Evolutionary conservation across 1,140 invertebrate genomes (phyloP), one percentile per base, ranked within the genome.

Genomic region (Cepaea nemoralis): DNA sequence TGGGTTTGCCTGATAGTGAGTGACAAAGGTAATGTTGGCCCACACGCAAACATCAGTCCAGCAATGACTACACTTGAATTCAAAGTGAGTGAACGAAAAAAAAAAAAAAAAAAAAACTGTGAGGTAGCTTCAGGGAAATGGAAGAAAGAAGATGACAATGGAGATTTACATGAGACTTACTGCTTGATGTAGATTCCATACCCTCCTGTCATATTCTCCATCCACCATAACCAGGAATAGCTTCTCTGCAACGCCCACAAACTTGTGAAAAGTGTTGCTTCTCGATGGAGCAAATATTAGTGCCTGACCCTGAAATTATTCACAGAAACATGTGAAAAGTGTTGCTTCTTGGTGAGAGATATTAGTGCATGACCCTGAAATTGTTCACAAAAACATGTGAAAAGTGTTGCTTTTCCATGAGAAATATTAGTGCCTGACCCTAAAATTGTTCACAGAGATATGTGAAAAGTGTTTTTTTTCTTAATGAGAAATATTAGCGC

Each of bases 261-360:
- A 96, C 71, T 93, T 92, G 48, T 94, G 92, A 78, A 96, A 93
- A 24, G 95, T 96, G 83, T 92, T 91, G 0, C 95, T 95, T 50
- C 96, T 93, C 78, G 92, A 92, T 6, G 96, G 96, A 16, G 96
- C 95, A 94, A 96, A 95, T 24, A 96, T 93, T 66, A 95, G 90
- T 0, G 94, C 95, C 27, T 94, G 81, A 0, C 95, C 95, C 91
- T 92, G 83, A 71, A 80, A n/a, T n/a, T n/a, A n/a, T n/a, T n/a
- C n/a, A n/a, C n/a, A n/a, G n/a, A n/a, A n/a, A 55, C n/a, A 16
- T 16, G n/a, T 55, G n/a, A 55, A n/a, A 55, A 16, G 50, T n/a
- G n/a, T 16, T 55, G n/a, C n/a, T 55, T 55, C 14, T 55, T 16
- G 50, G n/a, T n/a, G n/a, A 16, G n/a, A 55, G 14, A n/a, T 55